phyloP scores from a whole-genome alignment of 2,797 vertebrate genomes.

The Acridotheres tristis region DNA sequence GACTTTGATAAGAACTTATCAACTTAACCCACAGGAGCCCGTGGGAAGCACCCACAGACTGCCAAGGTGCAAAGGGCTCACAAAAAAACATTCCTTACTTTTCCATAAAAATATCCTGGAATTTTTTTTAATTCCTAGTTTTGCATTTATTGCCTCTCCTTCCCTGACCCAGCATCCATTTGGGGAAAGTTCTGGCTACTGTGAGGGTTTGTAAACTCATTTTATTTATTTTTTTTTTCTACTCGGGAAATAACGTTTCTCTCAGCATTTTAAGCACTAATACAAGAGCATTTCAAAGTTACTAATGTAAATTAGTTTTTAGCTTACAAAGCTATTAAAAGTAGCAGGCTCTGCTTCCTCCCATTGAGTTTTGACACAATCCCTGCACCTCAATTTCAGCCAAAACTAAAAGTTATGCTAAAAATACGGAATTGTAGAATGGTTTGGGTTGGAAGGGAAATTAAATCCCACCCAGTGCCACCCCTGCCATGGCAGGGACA shows the following conservation, averaged over 20 bases:
- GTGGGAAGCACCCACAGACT: neutral
- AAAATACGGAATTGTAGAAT: neutral
- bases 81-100: neutral
- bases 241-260: neutral
- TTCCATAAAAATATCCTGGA: neutral
- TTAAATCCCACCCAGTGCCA: fast-evolving
- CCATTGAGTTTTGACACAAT: neutral
- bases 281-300: neutral
- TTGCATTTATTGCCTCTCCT: neutral
- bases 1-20: neutral
- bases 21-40: neutral
- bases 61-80: neutral
- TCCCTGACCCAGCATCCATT: neutral
- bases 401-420: neutral
- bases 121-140: too few species aligned
- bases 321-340: neutral
- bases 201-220: neutral
- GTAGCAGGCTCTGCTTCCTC: neutral
- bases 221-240: neutral
- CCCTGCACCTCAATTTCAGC: neutral
- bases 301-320: neutral
- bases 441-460: neutral
- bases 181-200: neutral
- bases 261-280: neutral
- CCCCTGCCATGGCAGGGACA: neutral